Percentiles rank a stretch among this genome's conserved stretches.
Conservation (phyloP, 2,113 vertebrate genomes). For the Cyanoderma ruficeps region DNA sequence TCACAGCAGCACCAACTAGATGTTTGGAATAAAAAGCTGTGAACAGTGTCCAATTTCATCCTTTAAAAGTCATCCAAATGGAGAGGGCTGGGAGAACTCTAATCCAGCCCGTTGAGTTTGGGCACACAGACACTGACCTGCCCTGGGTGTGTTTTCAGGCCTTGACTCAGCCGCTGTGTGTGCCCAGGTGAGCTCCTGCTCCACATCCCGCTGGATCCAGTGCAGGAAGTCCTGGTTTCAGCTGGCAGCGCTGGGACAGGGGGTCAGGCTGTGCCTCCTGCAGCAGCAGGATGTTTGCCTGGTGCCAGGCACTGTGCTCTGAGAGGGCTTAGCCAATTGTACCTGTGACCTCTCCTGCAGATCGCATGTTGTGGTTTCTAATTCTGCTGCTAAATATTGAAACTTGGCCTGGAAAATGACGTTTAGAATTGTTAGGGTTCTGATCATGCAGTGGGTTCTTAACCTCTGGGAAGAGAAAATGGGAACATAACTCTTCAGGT, state of each 20-base stretch:
- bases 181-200: not conserved
- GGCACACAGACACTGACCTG: not conserved
- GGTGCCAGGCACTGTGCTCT: not conserved
- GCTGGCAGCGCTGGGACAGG: not conserved
- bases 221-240: not conserved
- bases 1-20: not conserved
- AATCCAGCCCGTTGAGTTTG: not conserved
- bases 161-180: not conserved
- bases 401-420: not conserved
- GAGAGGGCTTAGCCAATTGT: not conserved
- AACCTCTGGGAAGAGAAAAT: not conserved
- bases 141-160: not conserved
- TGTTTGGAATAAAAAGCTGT: not conserved
- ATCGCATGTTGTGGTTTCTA: not conserved
- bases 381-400: not conserved
- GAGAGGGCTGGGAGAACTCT: not conserved
- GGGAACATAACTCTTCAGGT: not conserved
- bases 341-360: not conserved
- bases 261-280: not conserved
- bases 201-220: not conserved
- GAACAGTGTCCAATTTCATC: rapidly evolving
- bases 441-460: not conserved
- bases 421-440: not conserved
- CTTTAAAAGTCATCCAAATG: not conserved
- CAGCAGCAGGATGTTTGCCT: constrained; percentile 3